phyloP scores from a whole-genome alignment of 2,113 vertebrate genomes.

The Oplegnathus fasciatus region DNA sequence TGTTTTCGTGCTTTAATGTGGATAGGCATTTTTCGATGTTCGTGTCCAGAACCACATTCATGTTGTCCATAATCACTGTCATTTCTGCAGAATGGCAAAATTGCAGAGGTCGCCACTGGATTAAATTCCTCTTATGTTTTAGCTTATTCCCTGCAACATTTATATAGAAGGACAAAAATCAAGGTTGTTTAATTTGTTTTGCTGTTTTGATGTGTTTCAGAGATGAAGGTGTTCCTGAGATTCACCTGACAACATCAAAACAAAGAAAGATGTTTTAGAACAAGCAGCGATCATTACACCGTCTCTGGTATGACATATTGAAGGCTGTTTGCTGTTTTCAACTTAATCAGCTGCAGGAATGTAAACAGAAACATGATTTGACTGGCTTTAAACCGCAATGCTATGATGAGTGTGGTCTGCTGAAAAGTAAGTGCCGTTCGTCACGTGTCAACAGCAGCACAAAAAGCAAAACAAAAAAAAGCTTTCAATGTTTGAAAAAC shows the following conservation, averaged over 20 bases:
- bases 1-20: background rate
- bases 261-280: background rate
- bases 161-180: background rate
- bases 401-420: background rate
- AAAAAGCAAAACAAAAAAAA: slow-evolving; percentile 14
- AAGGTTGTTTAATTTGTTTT: background rate
- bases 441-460: background rate
- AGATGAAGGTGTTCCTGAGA: background rate
- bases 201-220: background rate
- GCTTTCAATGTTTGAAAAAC: slow-evolving; percentile 11
- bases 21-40: background rate
- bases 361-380: slow-evolving; percentile 9
- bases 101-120: background rate
- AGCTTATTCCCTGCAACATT: background rate
- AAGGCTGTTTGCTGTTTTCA: slow-evolving; percentile 7
- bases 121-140: background rate
- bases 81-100: background rate
- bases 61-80: background rate
- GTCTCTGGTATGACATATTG: slow-evolving; percentile 9
- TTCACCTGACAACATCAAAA: background rate
- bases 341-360: slow-evolving; percentile 22
- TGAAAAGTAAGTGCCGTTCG: background rate
- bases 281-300: slow-evolving; percentile 14
- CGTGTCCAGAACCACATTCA: background rate
- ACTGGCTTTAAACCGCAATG: slow-evolving; percentile 11